Percentiles rank a stretch among this genome's conserved stretches.
Conservation (phyloP, 2,888 invertebrate species). For the Bhutanitis thaidina region DNA sequence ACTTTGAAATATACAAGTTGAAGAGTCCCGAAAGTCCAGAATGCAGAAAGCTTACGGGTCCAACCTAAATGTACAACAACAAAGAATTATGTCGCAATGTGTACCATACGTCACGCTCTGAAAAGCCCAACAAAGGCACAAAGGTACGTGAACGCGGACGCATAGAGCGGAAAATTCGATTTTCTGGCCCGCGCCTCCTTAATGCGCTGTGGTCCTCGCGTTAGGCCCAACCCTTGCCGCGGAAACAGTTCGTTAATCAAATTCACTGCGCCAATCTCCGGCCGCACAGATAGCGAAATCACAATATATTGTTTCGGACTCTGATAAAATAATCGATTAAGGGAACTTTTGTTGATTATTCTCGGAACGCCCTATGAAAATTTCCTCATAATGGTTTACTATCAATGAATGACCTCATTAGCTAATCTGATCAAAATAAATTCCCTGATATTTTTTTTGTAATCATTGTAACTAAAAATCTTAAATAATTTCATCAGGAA, state of each 20-base stretch:
- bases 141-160: constrained; percentile 38
- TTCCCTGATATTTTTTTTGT: too few relatives aligned
- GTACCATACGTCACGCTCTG: constrained; percentile 55
- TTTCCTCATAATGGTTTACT: too few relatives aligned
- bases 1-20: too few relatives aligned
- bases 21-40: too few relatives aligned
- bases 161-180: constrained; percentile 69
- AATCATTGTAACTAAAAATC: too few relatives aligned
- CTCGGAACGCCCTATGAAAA: too few relatives aligned
- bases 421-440: neutral
- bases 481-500: too few relatives aligned
- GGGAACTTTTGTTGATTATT: neutral
- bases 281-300: constrained; percentile 58
- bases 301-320: constrained; percentile 52
- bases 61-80: neutral
- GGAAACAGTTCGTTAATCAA: constrained; percentile 65
- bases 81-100: constrained; percentile 36
- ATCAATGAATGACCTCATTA: neutral
- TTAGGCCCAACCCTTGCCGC: constrained; percentile 63
- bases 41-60: neutral
- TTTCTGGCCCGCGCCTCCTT: constrained; percentile 65
- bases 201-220: constrained; percentile 41
- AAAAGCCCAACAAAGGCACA: constrained; percentile 45
- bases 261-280: constrained; percentile 67
- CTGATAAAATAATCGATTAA: constrained; percentile 39